phyloP scores from a whole-genome alignment of 2,888 invertebrate species.

The Idaea aversata region DNA sequence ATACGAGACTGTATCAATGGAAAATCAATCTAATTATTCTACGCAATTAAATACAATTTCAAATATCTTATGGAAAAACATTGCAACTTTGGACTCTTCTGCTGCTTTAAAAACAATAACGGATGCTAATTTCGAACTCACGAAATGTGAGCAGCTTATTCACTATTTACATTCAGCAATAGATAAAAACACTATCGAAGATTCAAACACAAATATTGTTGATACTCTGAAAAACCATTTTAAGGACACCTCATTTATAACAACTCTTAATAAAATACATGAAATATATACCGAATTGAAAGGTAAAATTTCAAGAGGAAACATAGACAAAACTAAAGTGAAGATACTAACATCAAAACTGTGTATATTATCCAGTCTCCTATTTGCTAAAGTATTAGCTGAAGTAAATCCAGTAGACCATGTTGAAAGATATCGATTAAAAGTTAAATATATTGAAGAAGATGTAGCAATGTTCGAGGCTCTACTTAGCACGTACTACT shows the following conservation, averaged over 20 bases:
- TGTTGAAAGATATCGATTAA: conserved; percentile 87
- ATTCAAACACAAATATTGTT: not conserved
- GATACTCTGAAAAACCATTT: conserved; percentile 27
- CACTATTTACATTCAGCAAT: conserved; percentile 39
- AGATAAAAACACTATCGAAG: conserved; percentile 6
- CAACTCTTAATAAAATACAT: conserved; percentile 39
- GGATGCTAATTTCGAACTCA: conserved; percentile 55
- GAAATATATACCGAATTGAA: conserved; percentile 38
- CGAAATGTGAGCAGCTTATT: conserved; percentile 56
- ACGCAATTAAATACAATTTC: conserved; percentile 72
- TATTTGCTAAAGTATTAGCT: conserved; percentile 80
- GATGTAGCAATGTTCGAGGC: conserved; percentile 83
- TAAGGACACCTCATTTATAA: conserved; percentile 39
- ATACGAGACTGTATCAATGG: conserved; percentile 72
- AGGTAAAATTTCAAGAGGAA: conserved; percentile 17
- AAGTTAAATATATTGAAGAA: conserved; percentile 84
- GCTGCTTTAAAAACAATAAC: conserved; percentile 62
- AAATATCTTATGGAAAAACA: conserved; percentile 82
- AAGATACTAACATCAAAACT: conserved; percentile 53
- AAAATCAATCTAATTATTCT: conserved; percentile 70
- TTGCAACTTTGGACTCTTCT: conserved; percentile 69
- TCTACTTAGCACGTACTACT: conserved; percentile 79
- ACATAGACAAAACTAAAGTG: conserved; percentile 31
- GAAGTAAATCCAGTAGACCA: conserved; percentile 90
- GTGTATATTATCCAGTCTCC: conserved; percentile 71